A percentile compares a stretch with the other conserved stretches of the same genome.
These are phyloP conservation scores for Muschampia plurimacula DNA, from an alignment of 2,888 invertebrate species.

Conservation along the genomic window DNA sequence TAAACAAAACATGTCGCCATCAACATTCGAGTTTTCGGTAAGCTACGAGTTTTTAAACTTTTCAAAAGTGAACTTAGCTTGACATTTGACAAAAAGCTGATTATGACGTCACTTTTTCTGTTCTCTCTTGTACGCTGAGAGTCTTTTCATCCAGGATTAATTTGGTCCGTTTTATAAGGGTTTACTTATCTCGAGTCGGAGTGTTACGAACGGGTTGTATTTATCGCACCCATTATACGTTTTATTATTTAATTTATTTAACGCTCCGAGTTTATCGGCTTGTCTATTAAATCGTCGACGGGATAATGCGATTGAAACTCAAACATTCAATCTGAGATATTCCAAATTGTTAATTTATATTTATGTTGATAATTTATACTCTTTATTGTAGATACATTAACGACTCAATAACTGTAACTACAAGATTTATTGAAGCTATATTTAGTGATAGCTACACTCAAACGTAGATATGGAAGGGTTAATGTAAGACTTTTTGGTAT, in stretches of 20 bases:
- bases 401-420: conserved; percentile 45
- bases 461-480: neutral
- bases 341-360: conserved; percentile 65
- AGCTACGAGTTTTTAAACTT: conserved; percentile 69
- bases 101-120: conserved; percentile 81
- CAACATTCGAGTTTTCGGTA: conserved; percentile 62
- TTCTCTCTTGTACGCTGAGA: conserved; percentile 62
- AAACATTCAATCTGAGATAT: conserved; percentile 71
- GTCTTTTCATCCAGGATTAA: conserved; percentile 83
- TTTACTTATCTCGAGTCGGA: conserved; percentile 78
- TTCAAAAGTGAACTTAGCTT: conserved; percentile 76
- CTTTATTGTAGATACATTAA: conserved; percentile 31
- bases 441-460: neutral
- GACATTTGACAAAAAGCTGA: conserved; percentile 85
- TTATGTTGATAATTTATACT: conserved; percentile 44
- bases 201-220: conserved; percentile 80
- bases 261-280: conserved; percentile 77
- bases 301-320: conserved; percentile 77
- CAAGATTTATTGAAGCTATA: conserved; percentile 7
- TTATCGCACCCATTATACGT: conserved; percentile 83
- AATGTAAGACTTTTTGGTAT: neutral
- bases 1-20: conserved; percentile 41
- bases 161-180: conserved; percentile 82
- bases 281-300: conserved; percentile 81
- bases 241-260: conserved; percentile 86